phyloP scores from a whole-genome alignment of 1,140 invertebrate genomes.

The Eueides isabella region DNA sequence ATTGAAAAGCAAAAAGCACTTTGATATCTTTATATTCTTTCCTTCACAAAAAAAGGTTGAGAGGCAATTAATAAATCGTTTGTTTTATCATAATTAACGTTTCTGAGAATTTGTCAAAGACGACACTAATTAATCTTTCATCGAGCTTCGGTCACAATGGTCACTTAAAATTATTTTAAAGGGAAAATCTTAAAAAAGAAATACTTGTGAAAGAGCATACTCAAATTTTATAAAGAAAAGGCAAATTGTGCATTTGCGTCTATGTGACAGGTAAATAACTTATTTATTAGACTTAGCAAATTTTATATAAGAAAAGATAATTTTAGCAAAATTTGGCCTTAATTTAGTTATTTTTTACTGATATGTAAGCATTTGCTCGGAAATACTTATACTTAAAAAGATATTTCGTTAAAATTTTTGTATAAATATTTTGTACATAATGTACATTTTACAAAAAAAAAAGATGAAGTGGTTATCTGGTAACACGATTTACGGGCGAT shows the following conservation, averaged over 20 bases:
- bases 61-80: constrained; percentile 14
- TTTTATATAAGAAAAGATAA: no score
- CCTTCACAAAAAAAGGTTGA: constrained; percentile 6
- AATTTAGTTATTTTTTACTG: no score
- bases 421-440: no score
- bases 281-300: no score
- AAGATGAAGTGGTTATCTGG: no score
- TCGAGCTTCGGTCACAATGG: constrained; percentile 10
- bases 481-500: no score
- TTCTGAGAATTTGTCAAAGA: constrained; percentile 16
- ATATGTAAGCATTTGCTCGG: no score
- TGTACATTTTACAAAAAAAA: no score
- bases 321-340: no score
- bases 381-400: no score
- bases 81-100: constrained; percentile 15
- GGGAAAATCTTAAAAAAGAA: constrained; percentile 4
- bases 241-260: not conserved
- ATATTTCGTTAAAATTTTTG: no score
- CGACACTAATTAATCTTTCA: constrained; percentile 14
- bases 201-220: not conserved
- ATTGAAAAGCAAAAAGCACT: constrained; percentile 11
- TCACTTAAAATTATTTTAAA: not conserved
- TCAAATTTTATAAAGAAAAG: not conserved
- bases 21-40: constrained; percentile 13
- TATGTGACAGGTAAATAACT: not conserved